phyloP scores from a whole-genome alignment of 2,888 invertebrate genomes.

The Leucophora obtusa region DNA sequence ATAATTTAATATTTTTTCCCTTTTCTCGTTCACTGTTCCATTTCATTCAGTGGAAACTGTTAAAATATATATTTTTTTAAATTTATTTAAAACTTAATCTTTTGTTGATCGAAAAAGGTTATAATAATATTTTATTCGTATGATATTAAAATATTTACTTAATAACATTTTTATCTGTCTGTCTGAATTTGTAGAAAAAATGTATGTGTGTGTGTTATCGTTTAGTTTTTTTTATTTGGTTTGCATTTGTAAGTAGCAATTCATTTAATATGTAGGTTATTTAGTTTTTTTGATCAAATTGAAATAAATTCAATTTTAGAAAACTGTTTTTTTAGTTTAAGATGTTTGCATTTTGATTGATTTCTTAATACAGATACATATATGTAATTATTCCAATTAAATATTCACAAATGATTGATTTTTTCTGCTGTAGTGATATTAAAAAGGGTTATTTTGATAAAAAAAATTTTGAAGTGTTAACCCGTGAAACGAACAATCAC shows the following conservation, averaged over 20 bases:
- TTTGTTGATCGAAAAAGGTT: conserved; percentile 57
- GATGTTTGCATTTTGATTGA: conserved; percentile 27
- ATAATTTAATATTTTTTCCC: conserved; percentile 10
- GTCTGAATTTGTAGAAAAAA: conserved; percentile 20
- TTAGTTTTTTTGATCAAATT: conserved; percentile 14
- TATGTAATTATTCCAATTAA: conserved; percentile 10
- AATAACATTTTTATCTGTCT: conserved; percentile 10
- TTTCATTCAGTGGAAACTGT: neutral
- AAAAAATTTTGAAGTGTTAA: conserved; percentile 10
- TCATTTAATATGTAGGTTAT: conserved; percentile 43
- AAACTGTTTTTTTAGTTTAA: conserved; percentile 7
- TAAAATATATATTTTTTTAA: conserved; percentile 7
- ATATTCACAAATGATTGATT: conserved; percentile 6
- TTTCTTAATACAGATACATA: conserved; percentile 9
- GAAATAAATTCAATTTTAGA: conserved; percentile 1
- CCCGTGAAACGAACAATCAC: neutral
- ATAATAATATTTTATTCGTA: conserved; percentile 49
- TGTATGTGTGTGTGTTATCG: neutral
- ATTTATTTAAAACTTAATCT: conserved; percentile 47
- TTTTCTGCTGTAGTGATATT: neutral
- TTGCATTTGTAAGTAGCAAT: neutral
- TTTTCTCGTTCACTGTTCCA: neutral
- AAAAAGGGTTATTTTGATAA: neutral
- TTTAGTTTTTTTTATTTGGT: conserved; percentile 7
- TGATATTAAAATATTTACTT: conserved; percentile 57